Evolutionary conservation across 2,888 invertebrate species (phyloP).

Genomic region (Drosophila tanythrix): DNA sequence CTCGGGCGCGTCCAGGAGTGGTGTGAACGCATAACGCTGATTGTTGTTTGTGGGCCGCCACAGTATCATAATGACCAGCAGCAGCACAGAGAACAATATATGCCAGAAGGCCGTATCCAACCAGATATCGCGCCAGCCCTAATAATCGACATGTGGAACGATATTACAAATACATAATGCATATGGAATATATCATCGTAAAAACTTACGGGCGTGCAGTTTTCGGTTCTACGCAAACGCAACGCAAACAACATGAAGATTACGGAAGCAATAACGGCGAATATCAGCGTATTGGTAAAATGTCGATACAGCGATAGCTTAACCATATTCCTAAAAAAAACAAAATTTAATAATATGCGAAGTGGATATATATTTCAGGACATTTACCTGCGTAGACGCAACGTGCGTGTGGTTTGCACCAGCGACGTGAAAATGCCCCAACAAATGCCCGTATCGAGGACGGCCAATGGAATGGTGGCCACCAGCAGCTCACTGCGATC

Average conservation of each 20-base stretch:
- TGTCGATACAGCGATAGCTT: slow-evolving; percentile 95
- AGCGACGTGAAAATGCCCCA: slow-evolving; percentile 97
- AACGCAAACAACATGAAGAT: slow-evolving; percentile 97
- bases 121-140: slow-evolving; percentile 97
- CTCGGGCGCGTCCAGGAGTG: slow-evolving; percentile 93
- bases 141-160: not conserved
- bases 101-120: slow-evolving; percentile 98
- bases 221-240: slow-evolving; percentile 90
- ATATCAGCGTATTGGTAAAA: slow-evolving; percentile 97
- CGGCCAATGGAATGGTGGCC: slow-evolving; percentile 93
- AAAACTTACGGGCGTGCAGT: slow-evolving; percentile 89
- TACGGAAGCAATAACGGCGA: slow-evolving; percentile 95
- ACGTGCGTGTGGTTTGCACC: slow-evolving; percentile 94
- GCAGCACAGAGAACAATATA: slow-evolving; percentile 93
- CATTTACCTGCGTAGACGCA: slow-evolving; percentile 90
- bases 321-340: slow-evolving; percentile 90
- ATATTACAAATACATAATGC: not conserved
- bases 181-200: not conserved
- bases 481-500: slow-evolving; percentile 88
- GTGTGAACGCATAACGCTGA: slow-evolving; percentile 97
- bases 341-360: not conserved
- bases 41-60: slow-evolving; percentile 98
- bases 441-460: slow-evolving; percentile 94
- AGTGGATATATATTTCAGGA: no score
- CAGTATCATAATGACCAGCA: slow-evolving; percentile 96